Conservation (phyloP, 2,113 vertebrate species). For the Pluvianellus socialis region DNA sequence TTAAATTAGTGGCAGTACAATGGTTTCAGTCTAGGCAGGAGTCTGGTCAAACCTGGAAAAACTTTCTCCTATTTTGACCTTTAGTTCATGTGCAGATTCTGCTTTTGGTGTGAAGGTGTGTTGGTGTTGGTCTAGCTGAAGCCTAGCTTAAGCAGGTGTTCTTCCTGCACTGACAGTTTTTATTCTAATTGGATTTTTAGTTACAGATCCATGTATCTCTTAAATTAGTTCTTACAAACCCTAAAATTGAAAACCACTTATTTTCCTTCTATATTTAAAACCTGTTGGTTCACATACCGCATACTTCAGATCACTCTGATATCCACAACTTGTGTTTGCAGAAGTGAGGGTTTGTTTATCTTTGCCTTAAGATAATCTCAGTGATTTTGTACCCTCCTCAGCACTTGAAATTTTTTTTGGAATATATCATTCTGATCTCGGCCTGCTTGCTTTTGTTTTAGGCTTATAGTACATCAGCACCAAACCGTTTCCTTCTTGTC, state of each 20-base stretch:
- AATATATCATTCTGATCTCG: background rate
- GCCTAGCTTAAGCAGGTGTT: background rate
- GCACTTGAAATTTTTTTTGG: background rate
- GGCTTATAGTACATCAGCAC: background rate
- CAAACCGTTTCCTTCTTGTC: background rate
- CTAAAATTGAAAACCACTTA: background rate
- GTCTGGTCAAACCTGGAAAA: background rate
- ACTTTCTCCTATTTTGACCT: background rate
- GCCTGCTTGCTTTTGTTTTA: background rate
- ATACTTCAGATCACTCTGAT: background rate
- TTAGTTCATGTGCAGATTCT: background rate
- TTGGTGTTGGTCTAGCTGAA: background rate
- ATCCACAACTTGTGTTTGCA: background rate
- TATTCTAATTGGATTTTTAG: background rate
- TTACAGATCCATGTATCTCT: background rate
- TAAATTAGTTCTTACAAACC: background rate
- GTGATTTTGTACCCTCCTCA: background rate
- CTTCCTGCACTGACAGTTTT: background rate
- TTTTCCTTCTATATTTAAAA: background rate
- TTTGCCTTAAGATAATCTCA: background rate
- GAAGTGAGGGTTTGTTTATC: background rate
- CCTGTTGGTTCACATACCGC: background rate
- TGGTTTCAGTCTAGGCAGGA: background rate
- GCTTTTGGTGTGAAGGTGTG: background rate
- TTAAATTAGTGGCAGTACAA: background rate